Conservation (phyloP, 2,113 vertebrate species). For the Daubentonia madagascariensis region DNA sequence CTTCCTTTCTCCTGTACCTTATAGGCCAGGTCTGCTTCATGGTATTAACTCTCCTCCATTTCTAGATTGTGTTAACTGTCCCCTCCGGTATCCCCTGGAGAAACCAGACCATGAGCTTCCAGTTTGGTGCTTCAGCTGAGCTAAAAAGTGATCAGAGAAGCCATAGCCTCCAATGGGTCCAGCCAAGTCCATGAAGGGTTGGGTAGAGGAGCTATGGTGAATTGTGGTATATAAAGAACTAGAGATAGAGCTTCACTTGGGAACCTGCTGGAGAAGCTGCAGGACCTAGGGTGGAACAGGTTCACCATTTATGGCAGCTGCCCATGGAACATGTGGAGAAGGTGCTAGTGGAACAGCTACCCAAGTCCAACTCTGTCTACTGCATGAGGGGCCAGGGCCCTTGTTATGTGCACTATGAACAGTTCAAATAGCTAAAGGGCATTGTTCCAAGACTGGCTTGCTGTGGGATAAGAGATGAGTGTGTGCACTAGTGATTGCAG, state of each 20-base stretch:
- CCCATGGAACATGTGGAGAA: slow-evolving; percentile 86
- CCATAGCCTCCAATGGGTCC: background rate
- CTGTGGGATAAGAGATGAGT: slow-evolving; percentile 87
- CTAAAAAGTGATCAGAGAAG: background rate
- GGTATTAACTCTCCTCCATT: background rate
- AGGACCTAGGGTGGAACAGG: slow-evolving; percentile 87
- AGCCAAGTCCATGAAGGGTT: slow-evolving; percentile 82
- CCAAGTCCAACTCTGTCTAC: slow-evolving; percentile 82
- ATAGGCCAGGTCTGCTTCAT: background rate
- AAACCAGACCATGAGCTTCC: background rate
- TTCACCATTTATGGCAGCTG: slow-evolving; percentile 88
- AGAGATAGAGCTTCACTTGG: slow-evolving; percentile 89
- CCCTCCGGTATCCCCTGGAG: background rate
- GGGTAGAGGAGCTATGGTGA: slow-evolving; percentile 81
- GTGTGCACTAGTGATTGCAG: slow-evolving; percentile 88
- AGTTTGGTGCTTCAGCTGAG: background rate
- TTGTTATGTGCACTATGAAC: slow-evolving; percentile 88
- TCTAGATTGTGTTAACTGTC: background rate
- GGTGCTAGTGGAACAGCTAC: slow-evolving; percentile 84
- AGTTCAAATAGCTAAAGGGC: slow-evolving; percentile 90
- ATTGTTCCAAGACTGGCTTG: slow-evolving; percentile 88
- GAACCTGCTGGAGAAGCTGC: slow-evolving; percentile 88
- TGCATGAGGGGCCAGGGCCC: slow-evolving; percentile 87
- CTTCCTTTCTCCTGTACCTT: background rate
- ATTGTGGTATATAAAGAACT: slow-evolving; percentile 88